phyloP scores from a whole-genome alignment of 1,140 invertebrate genomes.

The Bombus turneri region DNA sequence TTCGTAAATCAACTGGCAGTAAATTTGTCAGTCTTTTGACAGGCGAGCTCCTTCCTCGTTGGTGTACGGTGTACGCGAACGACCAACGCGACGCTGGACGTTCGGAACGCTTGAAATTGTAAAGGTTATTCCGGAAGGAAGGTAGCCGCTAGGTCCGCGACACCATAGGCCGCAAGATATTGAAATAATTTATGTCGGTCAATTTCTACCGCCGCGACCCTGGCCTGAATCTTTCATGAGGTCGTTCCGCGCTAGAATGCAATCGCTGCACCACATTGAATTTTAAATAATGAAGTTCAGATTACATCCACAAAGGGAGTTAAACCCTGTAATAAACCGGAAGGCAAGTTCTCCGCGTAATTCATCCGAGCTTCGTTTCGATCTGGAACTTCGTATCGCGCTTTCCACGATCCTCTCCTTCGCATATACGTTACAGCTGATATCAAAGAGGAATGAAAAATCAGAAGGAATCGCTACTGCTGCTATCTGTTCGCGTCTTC shows the following conservation, averaged over 20 bases:
- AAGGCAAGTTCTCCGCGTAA: slow-evolving; percentile 43
- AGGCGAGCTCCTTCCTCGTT: background rate
- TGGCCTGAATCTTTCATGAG: slow-evolving; percentile 66
- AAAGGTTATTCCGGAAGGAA: slow-evolving; percentile 47
- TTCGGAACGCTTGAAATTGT: slow-evolving; percentile 53
- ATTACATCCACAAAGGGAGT: slow-evolving; percentile 62
- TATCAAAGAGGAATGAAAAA: too few relatives aligned
- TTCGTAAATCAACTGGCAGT: background rate
- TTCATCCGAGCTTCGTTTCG: slow-evolving; percentile 16
- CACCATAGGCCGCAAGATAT: slow-evolving; percentile 49
- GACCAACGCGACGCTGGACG: background rate
- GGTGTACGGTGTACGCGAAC: background rate
- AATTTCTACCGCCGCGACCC: slow-evolving; percentile 61
- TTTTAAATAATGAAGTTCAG: slow-evolving; percentile 69
- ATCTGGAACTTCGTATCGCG: background rate
- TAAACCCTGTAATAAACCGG: slow-evolving; percentile 64
- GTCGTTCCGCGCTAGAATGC: slow-evolving; percentile 64
- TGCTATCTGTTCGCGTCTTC: too few relatives aligned
- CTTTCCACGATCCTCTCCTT: too few relatives aligned
- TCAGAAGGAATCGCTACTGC: too few relatives aligned
- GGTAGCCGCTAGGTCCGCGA: background rate
- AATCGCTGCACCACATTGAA: slow-evolving; percentile 65
- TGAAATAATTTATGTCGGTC: slow-evolving; percentile 70
- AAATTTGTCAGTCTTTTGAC: background rate
- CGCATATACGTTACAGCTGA: too few relatives aligned